Percentiles rank a stretch among this genome's conserved stretches.
phyloP scores from a whole-genome alignment of 2,797 vertebrate genomes.

The Yasuhikotakia modesta region DNA sequence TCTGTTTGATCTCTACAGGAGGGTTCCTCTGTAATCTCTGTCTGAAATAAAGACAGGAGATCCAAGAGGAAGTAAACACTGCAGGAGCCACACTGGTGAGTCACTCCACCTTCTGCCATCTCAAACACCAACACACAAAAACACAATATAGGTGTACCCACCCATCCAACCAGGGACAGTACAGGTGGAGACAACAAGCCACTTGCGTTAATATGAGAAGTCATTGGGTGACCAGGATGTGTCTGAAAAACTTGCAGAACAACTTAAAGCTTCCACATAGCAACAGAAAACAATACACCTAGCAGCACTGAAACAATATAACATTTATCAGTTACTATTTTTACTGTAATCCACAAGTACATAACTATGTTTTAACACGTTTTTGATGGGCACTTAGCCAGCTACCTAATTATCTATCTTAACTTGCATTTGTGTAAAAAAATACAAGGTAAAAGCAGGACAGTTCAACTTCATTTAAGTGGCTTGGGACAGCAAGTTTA shows the following conservation, averaged over 20 bases:
- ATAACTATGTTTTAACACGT: too few relatives aligned
- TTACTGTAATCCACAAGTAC: too few relatives aligned
- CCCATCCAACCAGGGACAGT: not conserved
- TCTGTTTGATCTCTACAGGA: conserved; percentile 59
- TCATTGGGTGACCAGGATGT: too few relatives aligned
- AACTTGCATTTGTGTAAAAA: too few relatives aligned
- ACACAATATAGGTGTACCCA: conserved; percentile 14
- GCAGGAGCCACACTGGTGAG: conserved; percentile 39
- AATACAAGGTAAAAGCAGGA: too few relatives aligned
- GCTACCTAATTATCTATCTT: too few relatives aligned
- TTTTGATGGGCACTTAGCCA: too few relatives aligned
- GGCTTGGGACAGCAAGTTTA: too few relatives aligned
- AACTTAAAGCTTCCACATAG: too few relatives aligned
- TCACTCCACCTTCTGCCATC: conserved; percentile 1
- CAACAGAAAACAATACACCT: not conserved
- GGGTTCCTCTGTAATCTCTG: conserved; percentile 69
- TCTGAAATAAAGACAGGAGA: conserved; percentile 62
- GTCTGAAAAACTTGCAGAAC: too few relatives aligned
- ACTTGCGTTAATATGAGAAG: too few relatives aligned
- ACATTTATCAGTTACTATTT: not conserved
- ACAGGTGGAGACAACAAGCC: not conserved
- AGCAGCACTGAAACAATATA: not conserved
- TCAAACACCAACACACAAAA: conserved; percentile 18
- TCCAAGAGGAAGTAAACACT: conserved; percentile 47
- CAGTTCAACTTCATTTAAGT: too few relatives aligned